Conservation (phyloP, 2,888 invertebrate genomes). For the Cetonia aurata region DNA sequence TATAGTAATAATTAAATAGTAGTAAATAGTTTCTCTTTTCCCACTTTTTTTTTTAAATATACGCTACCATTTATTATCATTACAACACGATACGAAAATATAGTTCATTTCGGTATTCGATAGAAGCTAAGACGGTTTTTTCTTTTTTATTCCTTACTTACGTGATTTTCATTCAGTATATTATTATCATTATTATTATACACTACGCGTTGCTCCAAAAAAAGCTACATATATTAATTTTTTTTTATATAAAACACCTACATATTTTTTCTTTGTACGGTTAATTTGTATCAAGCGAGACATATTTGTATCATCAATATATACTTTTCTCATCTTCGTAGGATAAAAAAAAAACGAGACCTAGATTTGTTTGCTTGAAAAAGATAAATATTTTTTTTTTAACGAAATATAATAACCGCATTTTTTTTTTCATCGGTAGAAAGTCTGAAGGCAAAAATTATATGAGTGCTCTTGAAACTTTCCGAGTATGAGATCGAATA, state of each 20-base stretch:
- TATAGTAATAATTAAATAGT: constrained; percentile 7
- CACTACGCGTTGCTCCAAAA: constrained; percentile 50
- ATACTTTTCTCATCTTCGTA: constrained; percentile 24
- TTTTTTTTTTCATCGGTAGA: constrained; percentile 5
- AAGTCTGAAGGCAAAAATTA: constrained; percentile 23
- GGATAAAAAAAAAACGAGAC: constrained; percentile 7
- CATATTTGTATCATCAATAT: constrained; percentile 36
- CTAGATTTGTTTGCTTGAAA: constrained; percentile 23
- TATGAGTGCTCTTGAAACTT: not conserved
- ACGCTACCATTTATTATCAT: constrained; percentile 50
- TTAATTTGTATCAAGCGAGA: constrained; percentile 40
- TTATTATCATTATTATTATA: constrained; percentile 12
- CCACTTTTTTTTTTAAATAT: constrained; percentile 25
- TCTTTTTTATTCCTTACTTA: constrained; percentile 48
- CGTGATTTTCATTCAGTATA: constrained; percentile 48
- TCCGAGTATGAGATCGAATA: constrained; percentile 2
- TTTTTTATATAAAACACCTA: constrained; percentile 39
- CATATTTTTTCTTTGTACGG: constrained; percentile 38
- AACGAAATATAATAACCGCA: constrained; percentile 24
- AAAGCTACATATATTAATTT: constrained; percentile 63
- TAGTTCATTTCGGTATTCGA: constrained; percentile 64
- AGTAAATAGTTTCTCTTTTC: constrained; percentile 28
- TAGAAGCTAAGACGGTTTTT: constrained; percentile 56
- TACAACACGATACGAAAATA: constrained; percentile 63
- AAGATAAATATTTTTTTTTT: constrained; percentile 1